Evolutionary conservation across 2,797 vertebrate genomes (phyloP), one percentile per base, ranked within the genome.

Genomic region (Syndactyla subalaris): DNA sequence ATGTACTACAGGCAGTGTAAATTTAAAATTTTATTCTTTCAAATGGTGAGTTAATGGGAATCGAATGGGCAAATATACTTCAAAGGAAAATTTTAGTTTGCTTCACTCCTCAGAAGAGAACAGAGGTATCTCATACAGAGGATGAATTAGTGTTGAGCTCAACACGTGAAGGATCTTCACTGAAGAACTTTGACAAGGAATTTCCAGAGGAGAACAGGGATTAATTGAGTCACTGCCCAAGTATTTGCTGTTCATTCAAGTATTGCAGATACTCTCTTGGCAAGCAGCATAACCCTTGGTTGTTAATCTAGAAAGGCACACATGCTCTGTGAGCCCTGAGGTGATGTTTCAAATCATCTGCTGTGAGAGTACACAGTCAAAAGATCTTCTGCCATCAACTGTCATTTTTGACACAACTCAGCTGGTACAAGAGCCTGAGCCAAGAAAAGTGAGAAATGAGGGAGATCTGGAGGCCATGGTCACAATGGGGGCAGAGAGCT

Each of bases 11-110:
- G 55, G 51, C 36, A 87, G 67, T 55, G 39, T 34, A 92, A 95
- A 85, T 83, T 89, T 92, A 66, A 88, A 32, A 73, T 74, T 93
- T 89, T 48, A 55, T 85, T 89, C 10, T 83, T 94, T 85, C 19
- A 80, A 70, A 74, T 59, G 10, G 10, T 41, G 41, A 91, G 23
- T 79, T 88, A 85, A 88, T 58, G 14, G 45, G 52, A 96, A 67
- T 41, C 0, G 0, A 88, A 83, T 45, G 29, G 22, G 26, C 54
- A 94, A 80, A 62, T 49, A 80, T 23, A 65, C 61, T 74, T 95
- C 85, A 93, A 90, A 94, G 46, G 19, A 68, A 68, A 83, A 57
- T n/a, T 70, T 66, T 68, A 52, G 39, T 57, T 85, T 79, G 55
- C 27, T 82, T 88, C 45, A 59, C 13, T 85, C 22, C 14, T 88